These are phyloP conservation scores for Taeniopygia guttata DNA, from an alignment of 2,797 vertebrate genomes.

Conservation along the genomic window DNA sequence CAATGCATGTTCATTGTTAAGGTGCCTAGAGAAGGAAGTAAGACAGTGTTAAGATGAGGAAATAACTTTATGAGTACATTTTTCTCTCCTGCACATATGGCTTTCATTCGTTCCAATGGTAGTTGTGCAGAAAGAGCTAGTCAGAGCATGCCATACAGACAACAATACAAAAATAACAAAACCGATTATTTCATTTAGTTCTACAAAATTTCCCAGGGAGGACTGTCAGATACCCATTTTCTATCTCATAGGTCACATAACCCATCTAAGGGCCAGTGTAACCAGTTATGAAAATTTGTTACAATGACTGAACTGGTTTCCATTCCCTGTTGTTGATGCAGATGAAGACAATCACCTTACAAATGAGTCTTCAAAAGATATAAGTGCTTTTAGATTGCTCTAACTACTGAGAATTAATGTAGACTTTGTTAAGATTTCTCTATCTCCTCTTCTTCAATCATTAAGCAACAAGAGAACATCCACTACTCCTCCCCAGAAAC, in stretches of 20 bases:
- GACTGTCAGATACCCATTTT: background rate
- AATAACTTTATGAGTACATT: background rate
- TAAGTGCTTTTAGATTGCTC: background rate
- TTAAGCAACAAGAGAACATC: background rate
- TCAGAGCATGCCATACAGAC: background rate
- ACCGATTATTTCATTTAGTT: background rate
- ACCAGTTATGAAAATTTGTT: background rate
- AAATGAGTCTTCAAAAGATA: background rate
- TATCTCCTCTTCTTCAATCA: background rate
- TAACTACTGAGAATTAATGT: background rate
- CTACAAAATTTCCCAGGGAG: background rate
- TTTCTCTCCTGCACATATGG: background rate
- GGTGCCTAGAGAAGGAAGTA: constrained; percentile 84
- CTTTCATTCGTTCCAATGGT: background rate
- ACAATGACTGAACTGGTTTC: background rate
- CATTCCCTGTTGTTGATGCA: background rate
- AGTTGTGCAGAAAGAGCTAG: background rate
- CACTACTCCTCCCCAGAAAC: background rate
- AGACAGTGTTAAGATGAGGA: background rate
- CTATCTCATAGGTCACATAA: background rate
- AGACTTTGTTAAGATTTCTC: background rate
- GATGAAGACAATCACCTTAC: background rate
- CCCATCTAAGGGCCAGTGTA: background rate
- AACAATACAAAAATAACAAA: background rate
- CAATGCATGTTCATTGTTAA: constrained; percentile 97